These are phyloP conservation scores for Chrysolina americana DNA, from an alignment of 2,888 invertebrate species.

Conservation along the genomic window DNA sequence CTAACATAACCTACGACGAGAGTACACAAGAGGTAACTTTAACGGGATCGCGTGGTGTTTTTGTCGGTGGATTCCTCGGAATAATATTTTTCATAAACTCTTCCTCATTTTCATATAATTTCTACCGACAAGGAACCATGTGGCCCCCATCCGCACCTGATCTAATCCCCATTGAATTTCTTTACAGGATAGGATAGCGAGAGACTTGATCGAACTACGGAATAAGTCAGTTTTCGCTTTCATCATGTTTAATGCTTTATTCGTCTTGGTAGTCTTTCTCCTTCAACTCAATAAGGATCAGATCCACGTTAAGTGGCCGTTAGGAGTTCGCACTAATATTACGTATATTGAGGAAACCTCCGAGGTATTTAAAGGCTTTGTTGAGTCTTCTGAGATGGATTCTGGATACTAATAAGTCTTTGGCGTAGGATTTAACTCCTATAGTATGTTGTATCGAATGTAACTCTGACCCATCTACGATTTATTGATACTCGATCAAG, in stretches of 20 bases:
- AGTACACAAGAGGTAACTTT: constrained; percentile 91
- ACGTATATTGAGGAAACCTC: constrained; percentile 93
- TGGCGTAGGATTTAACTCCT: constrained; percentile 60
- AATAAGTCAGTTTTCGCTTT: constrained; percentile 98
- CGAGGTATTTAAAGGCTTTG: constrained; percentile 77
- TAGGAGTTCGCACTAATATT: constrained; percentile 95
- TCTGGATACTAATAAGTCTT: constrained; percentile 65
- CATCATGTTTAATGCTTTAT: constrained; percentile 99
- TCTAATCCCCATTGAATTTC: constrained; percentile 72
- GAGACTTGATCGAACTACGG: constrained; percentile 93
- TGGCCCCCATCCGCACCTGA: constrained; percentile 67
- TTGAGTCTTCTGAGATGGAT: constrained; percentile 58
- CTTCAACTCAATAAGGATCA: constrained; percentile 99
- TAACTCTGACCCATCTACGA: constrained; percentile 34
- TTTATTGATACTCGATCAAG: constrained; percentile 7
- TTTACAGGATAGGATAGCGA: constrained; percentile 89
- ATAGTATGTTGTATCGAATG: constrained; percentile 43
- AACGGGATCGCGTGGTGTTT: constrained; percentile 59
- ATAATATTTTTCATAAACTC: background rate
- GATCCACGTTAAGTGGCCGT: constrained; percentile 97
- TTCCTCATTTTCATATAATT: constrained; percentile 7
- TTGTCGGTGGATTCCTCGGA: constrained; percentile 39
- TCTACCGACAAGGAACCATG: constrained; percentile 66
- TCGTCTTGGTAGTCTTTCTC: constrained; percentile 98
- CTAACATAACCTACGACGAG: constrained; percentile 93